phyloP scores from a whole-genome alignment of 2,797 vertebrate genomes.

The Acestrorhynchus altus region DNA sequence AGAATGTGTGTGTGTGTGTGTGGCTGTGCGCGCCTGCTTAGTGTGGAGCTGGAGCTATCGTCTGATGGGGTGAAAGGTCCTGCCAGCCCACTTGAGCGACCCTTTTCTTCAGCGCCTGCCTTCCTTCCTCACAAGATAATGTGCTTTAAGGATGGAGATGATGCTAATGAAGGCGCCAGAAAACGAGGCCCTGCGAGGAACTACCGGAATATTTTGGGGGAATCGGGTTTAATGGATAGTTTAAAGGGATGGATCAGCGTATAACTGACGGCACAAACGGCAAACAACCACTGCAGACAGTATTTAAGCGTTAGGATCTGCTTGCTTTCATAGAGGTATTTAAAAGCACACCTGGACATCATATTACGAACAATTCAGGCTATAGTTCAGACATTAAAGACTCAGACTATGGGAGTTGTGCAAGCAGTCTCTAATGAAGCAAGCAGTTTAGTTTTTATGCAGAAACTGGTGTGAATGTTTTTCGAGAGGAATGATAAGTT shows the following conservation, averaged over 20 bases:
- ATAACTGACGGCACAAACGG: background rate
- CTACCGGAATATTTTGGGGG: background rate
- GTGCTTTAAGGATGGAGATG: slow-evolving; percentile 61
- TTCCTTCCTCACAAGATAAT: slow-evolving; percentile 60
- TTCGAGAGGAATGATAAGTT: too few species aligned
- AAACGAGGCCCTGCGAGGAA: slow-evolving; percentile 25
- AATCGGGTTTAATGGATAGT: background rate
- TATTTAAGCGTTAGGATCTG: background rate
- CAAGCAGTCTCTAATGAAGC: too few species aligned
- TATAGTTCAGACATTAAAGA: too few species aligned
- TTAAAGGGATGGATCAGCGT: background rate
- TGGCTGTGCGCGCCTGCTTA: background rate
- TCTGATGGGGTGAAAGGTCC: slow-evolving; percentile 63
- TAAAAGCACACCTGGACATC: too few species aligned
- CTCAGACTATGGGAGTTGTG: too few species aligned
- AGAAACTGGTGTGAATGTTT: too few species aligned
- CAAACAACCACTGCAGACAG: background rate
- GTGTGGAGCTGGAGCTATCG: slow-evolving; percentile 39
- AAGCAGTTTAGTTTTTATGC: too few species aligned
- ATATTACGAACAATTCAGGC: too few species aligned
- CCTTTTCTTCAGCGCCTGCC: slow-evolving; percentile 51
- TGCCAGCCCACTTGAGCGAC: slow-evolving; percentile 56
- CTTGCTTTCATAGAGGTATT: background rate
- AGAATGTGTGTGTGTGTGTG: slow-evolving; percentile 12
- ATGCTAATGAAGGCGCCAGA: slow-evolving; percentile 61